Evolutionary conservation across 2,888 invertebrate genomes (phyloP).

Genomic region (Aspidiotus rigidus): DNA sequence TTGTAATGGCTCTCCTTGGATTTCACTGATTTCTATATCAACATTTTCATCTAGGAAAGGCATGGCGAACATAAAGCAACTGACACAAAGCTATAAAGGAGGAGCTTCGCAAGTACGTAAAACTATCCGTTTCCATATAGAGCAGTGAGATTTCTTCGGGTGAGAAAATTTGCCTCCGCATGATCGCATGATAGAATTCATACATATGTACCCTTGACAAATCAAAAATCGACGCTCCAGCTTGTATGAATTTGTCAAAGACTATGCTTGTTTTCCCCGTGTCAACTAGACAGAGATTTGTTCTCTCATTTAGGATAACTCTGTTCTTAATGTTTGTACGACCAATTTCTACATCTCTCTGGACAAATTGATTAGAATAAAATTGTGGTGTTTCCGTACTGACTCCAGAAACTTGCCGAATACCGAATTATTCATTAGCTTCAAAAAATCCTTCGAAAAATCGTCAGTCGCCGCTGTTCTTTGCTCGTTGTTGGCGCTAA

Average conservation of each 20-base stretch:
- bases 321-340: not conserved
- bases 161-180: not conserved
- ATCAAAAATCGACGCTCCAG: not conserved
- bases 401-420: conserved; percentile 40
- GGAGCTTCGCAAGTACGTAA: too few species aligned
- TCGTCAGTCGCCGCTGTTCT: conserved; percentile 39
- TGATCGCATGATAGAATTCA: conserved; percentile 7
- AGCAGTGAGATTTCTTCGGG: not conserved
- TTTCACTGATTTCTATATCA: too few species aligned
- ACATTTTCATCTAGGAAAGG: too few species aligned
- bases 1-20: too few species aligned
- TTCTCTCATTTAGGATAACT: conserved; percentile 7
- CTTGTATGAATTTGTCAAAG: not conserved
- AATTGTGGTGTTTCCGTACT: not conserved
- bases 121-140: conserved; percentile 6
- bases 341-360: too few species aligned
- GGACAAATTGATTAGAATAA: not conserved
- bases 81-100: too few species aligned
- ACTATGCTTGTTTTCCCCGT: not conserved
- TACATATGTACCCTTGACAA: conserved; percentile 5
- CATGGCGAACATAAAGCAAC: too few species aligned
- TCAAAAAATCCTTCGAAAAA: conserved; percentile 43
- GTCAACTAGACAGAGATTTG: not conserved
- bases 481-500: conserved; percentile 8
- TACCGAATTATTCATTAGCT: conserved; percentile 43